Base-by-base conservation (phyloP, 2,113 vertebrate genomes). In the Mandrillus leucophaeus region DNA sequence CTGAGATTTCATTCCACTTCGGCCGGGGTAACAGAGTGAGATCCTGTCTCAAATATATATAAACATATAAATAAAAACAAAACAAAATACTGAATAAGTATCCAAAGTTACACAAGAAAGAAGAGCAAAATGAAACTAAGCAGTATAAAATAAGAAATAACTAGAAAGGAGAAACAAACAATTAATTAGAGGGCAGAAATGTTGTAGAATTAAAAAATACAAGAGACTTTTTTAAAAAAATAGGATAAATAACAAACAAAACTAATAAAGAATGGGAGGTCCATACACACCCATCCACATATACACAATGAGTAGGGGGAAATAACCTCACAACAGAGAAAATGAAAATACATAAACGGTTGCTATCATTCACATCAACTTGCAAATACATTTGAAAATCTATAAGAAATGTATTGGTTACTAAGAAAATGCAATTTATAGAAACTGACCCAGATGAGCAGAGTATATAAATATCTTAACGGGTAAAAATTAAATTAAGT, bases 101-200 rank as follows among this genome's bases (percentile, higher is more conserved):
- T 48, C 8, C 38, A 86, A 32, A 0, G 4, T 78, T 72, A 95
- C 4, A 23, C 5, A 72, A 78, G 45, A 79, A 79, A 76, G 40
- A 61, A 61, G 10, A 92, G 10, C 40, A 96, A 97, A 86, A 94
- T 72, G 52, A 93, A 89, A 82, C 11, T 43, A 72, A 64, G 7
- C 17, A 82, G 50, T n/a, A 30, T 6, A 79, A 40, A 88, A 78
- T 76, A 78, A 80, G 10, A 88, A 92, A 87, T 20, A 82, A 52
- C 13, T 13, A 32, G 7, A 52, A 79, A 80, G 66, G 35, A 87
- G 16, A 90, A 93, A 83, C 93, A 89, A 73, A 27, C 13, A 78
- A 57, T 81, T 57, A 90, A 78, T 18, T 38, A 84, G 73, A 91
- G 50, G 43, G 9, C 11, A 82, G 16, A 92, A 68, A 40, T 86